Evolutionary conservation across 2,888 invertebrate species (phyloP).

Genomic region (Operophtera brumata): DNA sequence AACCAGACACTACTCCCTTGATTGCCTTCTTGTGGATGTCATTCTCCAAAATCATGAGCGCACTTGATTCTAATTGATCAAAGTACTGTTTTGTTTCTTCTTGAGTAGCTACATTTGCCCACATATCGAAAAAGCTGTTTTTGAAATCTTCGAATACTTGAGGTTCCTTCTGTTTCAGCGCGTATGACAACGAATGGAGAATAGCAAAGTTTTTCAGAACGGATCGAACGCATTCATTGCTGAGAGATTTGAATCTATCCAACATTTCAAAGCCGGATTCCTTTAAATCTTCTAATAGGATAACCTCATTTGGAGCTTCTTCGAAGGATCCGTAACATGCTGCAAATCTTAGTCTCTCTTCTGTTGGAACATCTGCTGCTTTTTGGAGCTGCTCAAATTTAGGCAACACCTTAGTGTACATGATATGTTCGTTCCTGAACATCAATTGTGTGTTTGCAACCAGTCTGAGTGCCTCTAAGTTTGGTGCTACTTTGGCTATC

Average conservation of each 20-base stretch:
- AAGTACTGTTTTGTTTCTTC: constrained; percentile 11
- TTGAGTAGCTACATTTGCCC: constrained; percentile 6
- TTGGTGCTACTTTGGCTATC: constrained; percentile 46
- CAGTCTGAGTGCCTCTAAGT: constrained; percentile 25
- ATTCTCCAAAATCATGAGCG: constrained; percentile 19
- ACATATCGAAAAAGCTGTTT: constrained; percentile 28
- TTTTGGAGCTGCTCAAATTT: constrained; percentile 40
- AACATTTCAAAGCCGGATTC: constrained; percentile 37
- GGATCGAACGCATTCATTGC: constrained; percentile 36
- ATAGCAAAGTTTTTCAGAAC: constrained; percentile 41
- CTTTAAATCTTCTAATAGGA: constrained; percentile 49
- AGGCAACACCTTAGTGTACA: constrained; percentile 45
- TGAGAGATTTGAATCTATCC: constrained; percentile 39
- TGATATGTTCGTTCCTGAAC: constrained; percentile 44
- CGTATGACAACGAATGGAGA: constrained; percentile 45
- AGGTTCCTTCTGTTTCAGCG: constrained; percentile 40
- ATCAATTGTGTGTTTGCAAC: constrained; percentile 21
- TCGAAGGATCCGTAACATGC: constrained; percentile 41
- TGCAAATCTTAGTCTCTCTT: constrained; percentile 41
- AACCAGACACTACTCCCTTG: constrained; percentile 11
- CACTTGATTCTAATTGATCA: constrained; percentile 15
- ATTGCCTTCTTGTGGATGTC: constrained; percentile 25
- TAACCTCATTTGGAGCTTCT: constrained; percentile 43
- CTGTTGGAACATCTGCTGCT: constrained; percentile 33
- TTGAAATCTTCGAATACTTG: constrained; percentile 28